phyloP scores from a whole-genome alignment of 1,140 invertebrate genomes.

The Vollenhovia emeryi region DNA sequence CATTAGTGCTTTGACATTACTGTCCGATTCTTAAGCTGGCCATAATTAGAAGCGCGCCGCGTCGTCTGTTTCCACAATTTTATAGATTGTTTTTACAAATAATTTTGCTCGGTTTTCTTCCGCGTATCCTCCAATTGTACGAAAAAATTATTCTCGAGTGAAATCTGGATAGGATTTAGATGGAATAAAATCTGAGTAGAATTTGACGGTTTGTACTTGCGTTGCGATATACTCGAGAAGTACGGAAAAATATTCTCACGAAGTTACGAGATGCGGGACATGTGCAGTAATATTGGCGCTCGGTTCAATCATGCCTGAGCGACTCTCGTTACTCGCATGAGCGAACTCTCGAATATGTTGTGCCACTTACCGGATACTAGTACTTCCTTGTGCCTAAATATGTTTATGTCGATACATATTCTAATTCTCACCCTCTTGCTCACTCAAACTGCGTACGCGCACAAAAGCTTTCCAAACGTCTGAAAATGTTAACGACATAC shows the following conservation, averaged over 20 bases:
- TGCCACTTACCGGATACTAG: slow-evolving; percentile 73
- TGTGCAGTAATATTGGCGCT: slow-evolving; percentile 63
- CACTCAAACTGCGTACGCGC: neutral
- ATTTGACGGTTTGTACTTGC: neutral
- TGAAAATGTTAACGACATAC: neutral
- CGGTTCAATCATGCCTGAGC: slow-evolving; percentile 73
- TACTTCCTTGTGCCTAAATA: slow-evolving; percentile 55
- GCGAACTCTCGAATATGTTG: slow-evolving; percentile 79
- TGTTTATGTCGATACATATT: slow-evolving; percentile 64
- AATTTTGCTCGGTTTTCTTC: neutral
- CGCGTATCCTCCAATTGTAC: neutral
- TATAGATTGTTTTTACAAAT: neutral
- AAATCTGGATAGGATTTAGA: neutral
- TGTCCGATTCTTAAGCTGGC: neutral
- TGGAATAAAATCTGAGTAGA: neutral
- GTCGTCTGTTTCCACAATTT: neutral
- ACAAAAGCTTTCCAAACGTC: neutral
- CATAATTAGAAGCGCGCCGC: neutral
- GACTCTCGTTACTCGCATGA: slow-evolving; percentile 81
- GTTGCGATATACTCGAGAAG: neutral
- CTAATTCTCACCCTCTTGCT: neutral
- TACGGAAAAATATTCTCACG: slow-evolving; percentile 78
- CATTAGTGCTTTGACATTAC: neutral
- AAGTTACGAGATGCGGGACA: slow-evolving; percentile 78
- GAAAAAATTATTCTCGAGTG: neutral